phyloP scores from a whole-genome alignment of 2,113 vertebrate species.

The Galeopterus variegatus region DNA sequence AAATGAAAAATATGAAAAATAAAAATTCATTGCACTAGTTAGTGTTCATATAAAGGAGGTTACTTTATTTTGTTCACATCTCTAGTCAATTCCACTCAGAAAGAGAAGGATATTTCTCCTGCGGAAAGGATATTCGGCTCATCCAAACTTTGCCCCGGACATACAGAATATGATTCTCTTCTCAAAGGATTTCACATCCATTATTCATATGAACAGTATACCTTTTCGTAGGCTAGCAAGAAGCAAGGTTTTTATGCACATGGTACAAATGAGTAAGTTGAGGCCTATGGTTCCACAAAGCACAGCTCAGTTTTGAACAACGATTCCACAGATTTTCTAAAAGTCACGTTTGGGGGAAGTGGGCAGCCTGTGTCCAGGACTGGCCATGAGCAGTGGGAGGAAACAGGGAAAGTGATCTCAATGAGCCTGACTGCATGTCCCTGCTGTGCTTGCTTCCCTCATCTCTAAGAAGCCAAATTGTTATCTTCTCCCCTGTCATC shows the following conservation, averaged over 20 bases:
- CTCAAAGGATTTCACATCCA: neutral
- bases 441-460: constrained; percentile 4
- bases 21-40: neutral
- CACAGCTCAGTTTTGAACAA: neutral
- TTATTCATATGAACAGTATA: neutral
- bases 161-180: neutral
- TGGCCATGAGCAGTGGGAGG: neutral
- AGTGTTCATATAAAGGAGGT: neutral
- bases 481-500: constrained; percentile 80
- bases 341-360: neutral
- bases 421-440: neutral
- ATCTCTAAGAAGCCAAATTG: constrained; percentile 60
- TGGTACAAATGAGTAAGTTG: neutral
- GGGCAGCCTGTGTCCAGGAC: neutral
- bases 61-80: neutral
- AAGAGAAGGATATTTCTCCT: neutral
- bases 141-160: neutral
- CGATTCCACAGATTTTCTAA: neutral
- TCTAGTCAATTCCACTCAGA: neutral
- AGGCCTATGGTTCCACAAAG: neutral
- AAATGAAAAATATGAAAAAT: constrained; percentile 50
- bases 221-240: neutral
- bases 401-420: neutral
- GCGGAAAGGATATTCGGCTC: neutral
- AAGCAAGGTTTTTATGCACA: neutral